Percentiles rank a stretch among this genome's conserved stretches.
Conservation (phyloP, 2,797 vertebrate species). For the Epinephelus coioides region DNA sequence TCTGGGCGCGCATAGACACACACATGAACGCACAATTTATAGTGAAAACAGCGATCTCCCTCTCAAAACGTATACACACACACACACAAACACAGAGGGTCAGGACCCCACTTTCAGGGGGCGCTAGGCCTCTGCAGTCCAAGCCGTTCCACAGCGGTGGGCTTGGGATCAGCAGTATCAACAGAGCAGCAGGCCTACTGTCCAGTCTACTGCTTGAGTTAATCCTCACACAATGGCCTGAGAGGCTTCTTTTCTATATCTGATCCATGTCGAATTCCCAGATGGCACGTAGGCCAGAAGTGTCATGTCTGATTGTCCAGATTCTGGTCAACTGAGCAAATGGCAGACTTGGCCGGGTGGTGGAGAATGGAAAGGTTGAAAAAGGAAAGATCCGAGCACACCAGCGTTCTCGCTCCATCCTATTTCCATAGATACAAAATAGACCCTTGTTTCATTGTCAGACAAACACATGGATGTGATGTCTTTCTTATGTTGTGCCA, state of each 20-base stretch:
- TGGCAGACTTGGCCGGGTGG: constrained; percentile 50
- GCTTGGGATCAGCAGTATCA: constrained; percentile 78
- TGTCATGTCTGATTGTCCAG: constrained; percentile 71
- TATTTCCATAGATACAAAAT: constrained; percentile 19
- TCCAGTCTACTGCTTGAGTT: constrained; percentile 83
- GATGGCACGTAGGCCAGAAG: constrained; percentile 71
- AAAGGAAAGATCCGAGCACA: constrained; percentile 15
- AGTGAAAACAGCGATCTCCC: constrained; percentile 28
- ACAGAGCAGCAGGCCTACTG: constrained; percentile 78
- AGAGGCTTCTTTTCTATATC: constrained; percentile 71
- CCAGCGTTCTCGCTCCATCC: neutral
- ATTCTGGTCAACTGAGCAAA: constrained; percentile 74
- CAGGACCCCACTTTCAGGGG: constrained; percentile 75
- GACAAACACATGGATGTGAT: neutral
- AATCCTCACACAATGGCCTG: constrained; percentile 74
- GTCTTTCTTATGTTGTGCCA: neutral
- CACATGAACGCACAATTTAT: constrained; percentile 13
- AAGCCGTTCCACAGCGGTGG: constrained; percentile 74
- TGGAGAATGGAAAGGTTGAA: constrained; percentile 40
- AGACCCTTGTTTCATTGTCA: neutral
- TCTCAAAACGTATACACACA: constrained; percentile 10
- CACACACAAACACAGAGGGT: constrained; percentile 60
- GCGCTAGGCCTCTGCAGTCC: constrained; percentile 68
- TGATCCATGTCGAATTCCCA: constrained; percentile 78
- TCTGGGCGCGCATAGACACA: constrained; percentile 1